Percentiles rank a stretch among this genome's conserved stretches.
These are phyloP conservation scores for Apostichopus californicus DNA, from an alignment of 35 echinoderm and acorn worm genomes.

Conservation along the genomic window DNA sequence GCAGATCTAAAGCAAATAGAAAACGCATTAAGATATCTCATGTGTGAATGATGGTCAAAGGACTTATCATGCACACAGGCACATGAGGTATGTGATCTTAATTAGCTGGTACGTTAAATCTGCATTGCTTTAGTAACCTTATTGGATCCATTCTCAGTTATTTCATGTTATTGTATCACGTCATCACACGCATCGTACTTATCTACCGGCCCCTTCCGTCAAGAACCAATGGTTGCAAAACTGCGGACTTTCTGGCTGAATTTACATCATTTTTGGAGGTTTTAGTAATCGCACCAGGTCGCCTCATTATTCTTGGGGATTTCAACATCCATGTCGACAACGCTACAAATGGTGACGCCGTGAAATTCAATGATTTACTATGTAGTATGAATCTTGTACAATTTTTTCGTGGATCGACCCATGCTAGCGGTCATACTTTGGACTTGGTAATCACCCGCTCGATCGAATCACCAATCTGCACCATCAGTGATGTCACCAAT, in stretches of 20 bases:
- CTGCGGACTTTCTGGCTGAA: constrained; percentile 2
- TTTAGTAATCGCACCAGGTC: constrained; percentile 3
- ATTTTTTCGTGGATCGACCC: constrained; percentile 56
- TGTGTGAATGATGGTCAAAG: too few species aligned
- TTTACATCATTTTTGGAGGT: constrained; percentile 11
- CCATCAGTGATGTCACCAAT: constrained; percentile 32
- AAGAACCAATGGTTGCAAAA: neutral
- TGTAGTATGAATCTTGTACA: constrained; percentile 48
- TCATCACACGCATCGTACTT: too few species aligned
- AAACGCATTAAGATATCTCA: too few species aligned
- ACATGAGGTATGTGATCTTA: too few species aligned
- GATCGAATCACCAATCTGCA: neutral
- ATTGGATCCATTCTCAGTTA: too few species aligned
- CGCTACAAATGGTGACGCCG: constrained; percentile 31
- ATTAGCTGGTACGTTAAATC: too few species aligned
- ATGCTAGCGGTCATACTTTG: constrained; percentile 61
- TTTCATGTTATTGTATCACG: too few species aligned
- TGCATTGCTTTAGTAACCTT: too few species aligned
- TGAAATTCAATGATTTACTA: constrained; percentile 46
- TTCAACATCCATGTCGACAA: constrained; percentile 63
- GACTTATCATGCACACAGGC: too few species aligned
- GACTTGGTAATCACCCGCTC: constrained; percentile 58
- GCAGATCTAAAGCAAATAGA: too few species aligned
- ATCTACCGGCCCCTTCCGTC: too few species aligned
- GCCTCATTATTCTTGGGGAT: constrained; percentile 56